Evolutionary conservation across 2,797 vertebrate genomes (phyloP).

Genomic region (Syngnathus acus): DNA sequence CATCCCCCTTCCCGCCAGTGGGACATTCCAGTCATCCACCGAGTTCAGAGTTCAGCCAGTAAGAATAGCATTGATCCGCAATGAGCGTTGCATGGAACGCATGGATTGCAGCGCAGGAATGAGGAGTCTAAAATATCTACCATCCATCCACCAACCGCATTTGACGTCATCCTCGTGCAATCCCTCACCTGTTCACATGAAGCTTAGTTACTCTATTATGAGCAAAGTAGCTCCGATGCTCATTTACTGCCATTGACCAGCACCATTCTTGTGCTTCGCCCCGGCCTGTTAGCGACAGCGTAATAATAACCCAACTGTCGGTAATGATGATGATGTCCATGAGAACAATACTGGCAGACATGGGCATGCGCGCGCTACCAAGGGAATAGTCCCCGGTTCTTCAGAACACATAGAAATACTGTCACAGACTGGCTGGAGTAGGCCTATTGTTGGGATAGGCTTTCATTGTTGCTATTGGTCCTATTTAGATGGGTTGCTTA

Average conservation of each 20-base stretch:
- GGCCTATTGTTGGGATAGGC: background rate
- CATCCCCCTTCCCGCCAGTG: constrained; percentile 7
- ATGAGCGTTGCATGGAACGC: background rate
- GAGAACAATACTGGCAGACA: constrained; percentile 2
- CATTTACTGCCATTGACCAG: constrained; percentile 10
- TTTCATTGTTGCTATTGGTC: background rate
- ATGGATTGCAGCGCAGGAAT: constrained; percentile 12
- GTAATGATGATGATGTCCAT: background rate
- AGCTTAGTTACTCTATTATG: constrained; percentile 22
- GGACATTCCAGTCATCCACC: constrained; percentile 8
- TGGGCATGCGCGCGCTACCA: background rate
- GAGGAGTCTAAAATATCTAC: constrained; percentile 25
- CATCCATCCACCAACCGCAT: background rate
- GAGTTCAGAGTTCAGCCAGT: constrained; percentile 25
- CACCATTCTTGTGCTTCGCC: background rate
- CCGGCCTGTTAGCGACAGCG: constrained; percentile 4
- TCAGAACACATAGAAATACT: constrained; percentile 1
- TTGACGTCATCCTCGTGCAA: constrained; percentile 9
- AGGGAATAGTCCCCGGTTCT: background rate
- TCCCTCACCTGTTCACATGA: constrained; percentile 41
- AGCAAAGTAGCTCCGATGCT: constrained; percentile 18
- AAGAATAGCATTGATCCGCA: constrained; percentile 34
- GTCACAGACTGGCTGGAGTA: background rate
- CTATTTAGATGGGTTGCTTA: background rate
- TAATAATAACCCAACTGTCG: background rate